These are phyloP conservation scores for Aspiorhynchus laticeps DNA, from an alignment of 2,113 vertebrate species.

Conservation along the genomic window DNA sequence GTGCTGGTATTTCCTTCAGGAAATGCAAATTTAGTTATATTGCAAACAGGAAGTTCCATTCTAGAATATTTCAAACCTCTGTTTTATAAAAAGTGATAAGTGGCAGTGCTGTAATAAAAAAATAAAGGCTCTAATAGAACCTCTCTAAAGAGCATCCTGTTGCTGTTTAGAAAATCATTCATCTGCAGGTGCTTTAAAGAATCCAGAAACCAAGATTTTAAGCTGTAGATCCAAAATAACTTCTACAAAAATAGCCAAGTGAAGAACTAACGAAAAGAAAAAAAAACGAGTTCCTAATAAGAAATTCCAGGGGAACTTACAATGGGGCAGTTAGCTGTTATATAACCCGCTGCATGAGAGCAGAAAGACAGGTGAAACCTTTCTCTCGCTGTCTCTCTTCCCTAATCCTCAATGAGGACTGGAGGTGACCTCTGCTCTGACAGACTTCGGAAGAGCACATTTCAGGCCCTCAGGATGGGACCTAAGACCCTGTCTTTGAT, in stretches of 20 bases:
- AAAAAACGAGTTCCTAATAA: not conserved
- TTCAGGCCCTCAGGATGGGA: conserved; percentile 44
- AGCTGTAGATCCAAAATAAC: not conserved
- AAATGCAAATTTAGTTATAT: not conserved
- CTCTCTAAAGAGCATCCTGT: not conserved
- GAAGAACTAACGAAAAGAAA: not conserved
- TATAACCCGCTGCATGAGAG: conserved; percentile 24
- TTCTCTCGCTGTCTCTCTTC: conserved; percentile 33
- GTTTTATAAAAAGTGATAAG: not conserved
- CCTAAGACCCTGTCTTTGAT: conserved; percentile 52
- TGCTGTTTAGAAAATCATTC: not conserved
- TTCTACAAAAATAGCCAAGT: not conserved
- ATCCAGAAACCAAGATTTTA: not conserved
- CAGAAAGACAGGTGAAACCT: conserved; percentile 48
- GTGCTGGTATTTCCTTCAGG: not conserved
- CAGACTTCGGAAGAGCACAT: conserved; percentile 35
- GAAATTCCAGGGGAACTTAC: not conserved
- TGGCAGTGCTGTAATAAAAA: not conserved
- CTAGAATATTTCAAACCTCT: not conserved
- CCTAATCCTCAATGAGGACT: conserved; percentile 46
- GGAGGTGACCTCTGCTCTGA: conserved; percentile 53
- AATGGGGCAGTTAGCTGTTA: conserved; percentile 28
- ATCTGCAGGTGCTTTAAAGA: not conserved
- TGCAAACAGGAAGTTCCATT: not conserved
- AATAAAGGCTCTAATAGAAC: not conserved